A percentile compares a stretch with the other conserved stretches of the same genome.
These are phyloP conservation scores for Phalanger gymnotis DNA, from an alignment of 2,797 vertebrate genomes.

Conservation along the genomic window DNA sequence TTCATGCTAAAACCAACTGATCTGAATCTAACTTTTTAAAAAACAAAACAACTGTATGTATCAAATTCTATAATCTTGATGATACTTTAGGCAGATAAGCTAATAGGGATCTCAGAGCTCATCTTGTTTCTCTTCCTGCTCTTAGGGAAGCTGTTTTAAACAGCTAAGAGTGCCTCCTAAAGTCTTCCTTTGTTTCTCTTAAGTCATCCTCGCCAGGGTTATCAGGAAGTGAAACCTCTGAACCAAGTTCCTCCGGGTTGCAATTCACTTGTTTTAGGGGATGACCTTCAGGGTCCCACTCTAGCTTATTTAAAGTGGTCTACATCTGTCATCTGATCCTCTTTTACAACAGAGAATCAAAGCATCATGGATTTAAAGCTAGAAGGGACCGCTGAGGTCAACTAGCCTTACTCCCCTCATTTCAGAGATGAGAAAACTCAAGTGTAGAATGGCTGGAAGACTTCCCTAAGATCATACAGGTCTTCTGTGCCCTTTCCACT, in stretches of 20 bases:
- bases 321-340: slow-evolving; percentile 6
- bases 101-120: background rate
- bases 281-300: background rate
- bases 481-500: background rate
- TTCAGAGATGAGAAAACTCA: background rate
- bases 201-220: background rate
- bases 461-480: background rate
- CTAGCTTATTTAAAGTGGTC: background rate
- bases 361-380: background rate
- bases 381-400: background rate
- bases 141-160: background rate
- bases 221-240: background rate
- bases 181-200: background rate
- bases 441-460: background rate
- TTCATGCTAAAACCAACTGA: background rate
- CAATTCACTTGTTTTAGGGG: slow-evolving; percentile 4
- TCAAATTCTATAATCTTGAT: background rate
- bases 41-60: slow-evolving; percentile 18
- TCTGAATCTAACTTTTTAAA: slow-evolving; percentile 3
- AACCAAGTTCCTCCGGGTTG: background rate
- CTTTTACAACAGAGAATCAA: background rate
- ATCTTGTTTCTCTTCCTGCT: background rate
- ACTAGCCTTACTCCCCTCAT: background rate
- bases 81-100: slow-evolving; percentile 41
- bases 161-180: background rate